phyloP scores from a whole-genome alignment of 2,797 vertebrate genomes.

The Pseudochaenichthys georgianus region DNA sequence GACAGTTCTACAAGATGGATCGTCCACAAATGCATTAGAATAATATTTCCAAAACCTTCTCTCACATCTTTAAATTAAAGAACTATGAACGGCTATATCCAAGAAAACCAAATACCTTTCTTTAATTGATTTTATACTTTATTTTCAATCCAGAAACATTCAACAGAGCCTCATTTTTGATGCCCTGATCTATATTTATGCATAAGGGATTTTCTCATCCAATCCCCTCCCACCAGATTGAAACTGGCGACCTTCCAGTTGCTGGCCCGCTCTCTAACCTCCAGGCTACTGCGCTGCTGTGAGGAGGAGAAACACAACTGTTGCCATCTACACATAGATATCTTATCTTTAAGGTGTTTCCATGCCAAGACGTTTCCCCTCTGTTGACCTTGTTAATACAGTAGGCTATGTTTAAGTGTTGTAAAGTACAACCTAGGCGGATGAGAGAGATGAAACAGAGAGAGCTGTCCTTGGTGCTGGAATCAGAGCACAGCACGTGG shows the following conservation, averaged over 20 bases:
- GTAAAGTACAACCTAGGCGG: not conserved
- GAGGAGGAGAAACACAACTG: slow-evolving; percentile 29
- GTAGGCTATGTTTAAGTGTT: slow-evolving; percentile 2
- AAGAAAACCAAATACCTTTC: not conserved
- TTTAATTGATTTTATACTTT: not conserved
- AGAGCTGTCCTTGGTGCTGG: slow-evolving; percentile 64
- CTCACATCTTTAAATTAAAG: too few relatives aligned
- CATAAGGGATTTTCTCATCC: slow-evolving; percentile 59
- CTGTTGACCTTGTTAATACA: slow-evolving; percentile 18
- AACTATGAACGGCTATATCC: not conserved
- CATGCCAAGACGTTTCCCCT: not conserved
- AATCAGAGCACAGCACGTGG: slow-evolving; percentile 71
- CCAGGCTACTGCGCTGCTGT: slow-evolving; percentile 34
- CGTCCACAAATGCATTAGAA: not conserved
- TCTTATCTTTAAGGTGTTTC: not conserved
- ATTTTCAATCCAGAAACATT: slow-evolving; percentile 9
- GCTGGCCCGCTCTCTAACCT: slow-evolving; percentile 48
- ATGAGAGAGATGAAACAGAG: slow-evolving; percentile 19
- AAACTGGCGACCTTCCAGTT: slow-evolving; percentile 69
- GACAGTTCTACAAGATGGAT: too few relatives aligned
- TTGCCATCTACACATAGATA: slow-evolving; percentile 1
- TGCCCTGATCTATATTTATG: slow-evolving; percentile 47
- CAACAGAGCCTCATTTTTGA: not conserved
- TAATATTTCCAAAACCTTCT: not conserved
- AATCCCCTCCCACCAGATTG: slow-evolving; percentile 41